These are phyloP conservation scores for Acrobasis repandana DNA, from an alignment of 2,888 invertebrate species.

Conservation along the genomic window DNA sequence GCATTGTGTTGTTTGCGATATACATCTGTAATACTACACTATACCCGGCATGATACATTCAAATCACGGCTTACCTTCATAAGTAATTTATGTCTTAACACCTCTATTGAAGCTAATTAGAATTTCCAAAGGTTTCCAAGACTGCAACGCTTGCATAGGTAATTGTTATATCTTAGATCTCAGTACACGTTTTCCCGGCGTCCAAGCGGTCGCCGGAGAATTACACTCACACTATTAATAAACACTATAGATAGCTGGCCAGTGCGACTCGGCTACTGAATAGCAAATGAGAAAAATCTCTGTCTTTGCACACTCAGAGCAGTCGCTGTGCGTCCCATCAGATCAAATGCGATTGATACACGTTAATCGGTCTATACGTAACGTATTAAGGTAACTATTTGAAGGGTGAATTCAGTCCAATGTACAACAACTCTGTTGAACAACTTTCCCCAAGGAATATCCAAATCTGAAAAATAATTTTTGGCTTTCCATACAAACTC, in stretches of 20 bases:
- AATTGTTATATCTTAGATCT: conserved; percentile 27
- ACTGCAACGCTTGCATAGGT: not conserved
- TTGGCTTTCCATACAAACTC: no score
- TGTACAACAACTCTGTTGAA: no score
- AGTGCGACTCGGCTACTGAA: conserved; percentile 59
- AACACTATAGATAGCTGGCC: conserved; percentile 60
- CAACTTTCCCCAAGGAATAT: no score
- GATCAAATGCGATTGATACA: conserved; percentile 15
- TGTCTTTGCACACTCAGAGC: conserved; percentile 50
- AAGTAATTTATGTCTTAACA: not conserved
- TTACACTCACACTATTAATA: conserved; percentile 57
- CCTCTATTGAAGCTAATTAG: not conserved
- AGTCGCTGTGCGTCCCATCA: conserved; percentile 24
- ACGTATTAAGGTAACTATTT: no score
- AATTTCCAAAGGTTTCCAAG: not conserved
- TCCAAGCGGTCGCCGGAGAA: conserved; percentile 42
- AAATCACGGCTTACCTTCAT: conserved; percentile 3
- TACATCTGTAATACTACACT: no score
- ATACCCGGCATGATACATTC: not conserved
- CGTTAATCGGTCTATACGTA: conserved; percentile 4
- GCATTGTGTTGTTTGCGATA: no score
- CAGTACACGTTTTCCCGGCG: conserved; percentile 49
- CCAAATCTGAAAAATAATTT: no score
- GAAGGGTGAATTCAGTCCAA: no score
- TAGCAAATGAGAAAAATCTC: conserved; percentile 73